A percentile compares a stretch with the other conserved stretches of the same genome.
Conservation (phyloP, 2,888 invertebrate species). For the Gerris lacustris region DNA sequence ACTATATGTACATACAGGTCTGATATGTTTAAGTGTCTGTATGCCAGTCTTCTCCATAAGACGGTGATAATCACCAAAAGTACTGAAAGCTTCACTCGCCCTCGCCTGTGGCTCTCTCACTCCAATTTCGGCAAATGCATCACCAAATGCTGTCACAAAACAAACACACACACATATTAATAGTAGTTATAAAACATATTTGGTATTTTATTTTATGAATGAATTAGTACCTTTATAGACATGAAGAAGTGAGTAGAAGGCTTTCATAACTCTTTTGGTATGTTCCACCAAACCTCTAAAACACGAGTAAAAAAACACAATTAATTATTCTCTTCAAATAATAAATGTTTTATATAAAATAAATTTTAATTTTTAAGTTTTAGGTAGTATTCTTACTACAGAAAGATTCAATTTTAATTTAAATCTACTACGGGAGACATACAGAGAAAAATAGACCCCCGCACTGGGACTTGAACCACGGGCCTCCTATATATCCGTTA, state of each 20-base stretch:
- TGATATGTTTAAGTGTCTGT: conserved; percentile 75
- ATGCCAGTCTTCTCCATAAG: conserved; percentile 82
- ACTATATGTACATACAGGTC: conserved; percentile 53
- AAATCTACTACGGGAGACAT: too few species aligned
- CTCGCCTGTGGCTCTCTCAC: conserved; percentile 89
- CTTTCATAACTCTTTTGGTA: conserved; percentile 63
- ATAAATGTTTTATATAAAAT: too few species aligned
- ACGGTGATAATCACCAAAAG: conserved; percentile 88
- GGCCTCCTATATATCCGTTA: too few species aligned
- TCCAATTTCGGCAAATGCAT: conserved; percentile 86
- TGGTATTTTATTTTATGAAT: conserved; percentile 14
- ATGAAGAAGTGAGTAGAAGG: conserved; percentile 80
- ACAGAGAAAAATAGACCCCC: too few species aligned
- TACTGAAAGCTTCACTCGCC: conserved; percentile 88
- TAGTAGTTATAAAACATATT: not conserved
- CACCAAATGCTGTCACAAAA: conserved; percentile 63
- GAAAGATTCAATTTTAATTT: too few species aligned
- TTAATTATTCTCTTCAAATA: too few species aligned
- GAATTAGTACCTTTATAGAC: conserved; percentile 54
- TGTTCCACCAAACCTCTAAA: conserved; percentile 70
- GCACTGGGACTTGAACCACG: too few species aligned
- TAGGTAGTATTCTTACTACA: too few species aligned
- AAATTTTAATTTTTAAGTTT: too few species aligned
- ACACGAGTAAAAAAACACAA: too few species aligned
- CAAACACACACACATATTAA: not conserved